phyloP scores from a whole-genome alignment of 2,888 invertebrate genomes.

The Caenorhabditis sp. region DNA sequence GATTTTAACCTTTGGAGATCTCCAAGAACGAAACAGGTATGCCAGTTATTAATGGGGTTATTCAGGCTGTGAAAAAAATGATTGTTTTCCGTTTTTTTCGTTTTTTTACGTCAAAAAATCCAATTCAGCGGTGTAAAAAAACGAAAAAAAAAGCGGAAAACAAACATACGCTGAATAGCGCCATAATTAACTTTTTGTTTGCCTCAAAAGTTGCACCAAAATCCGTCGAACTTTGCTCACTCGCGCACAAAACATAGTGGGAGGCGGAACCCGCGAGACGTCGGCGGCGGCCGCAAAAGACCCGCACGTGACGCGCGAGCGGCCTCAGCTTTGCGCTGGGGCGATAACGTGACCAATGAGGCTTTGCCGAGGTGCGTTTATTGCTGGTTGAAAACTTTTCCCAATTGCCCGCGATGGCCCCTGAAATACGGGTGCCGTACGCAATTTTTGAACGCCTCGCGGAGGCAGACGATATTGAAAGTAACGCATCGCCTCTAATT shows the following conservation, averaged over 20 bases:
- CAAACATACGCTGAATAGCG: too few species aligned
- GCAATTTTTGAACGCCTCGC: slow-evolving; percentile 71
- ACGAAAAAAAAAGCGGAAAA: too few species aligned
- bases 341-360: slow-evolving; percentile 78
- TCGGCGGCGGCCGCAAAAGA: not conserved
- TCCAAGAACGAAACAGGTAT: slow-evolving; percentile 77
- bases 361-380: slow-evolving; percentile 78
- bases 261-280: not conserved
- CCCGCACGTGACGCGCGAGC: not conserved
- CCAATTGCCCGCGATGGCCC: slow-evolving; percentile 74
- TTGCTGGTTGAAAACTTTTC: slow-evolving; percentile 78
- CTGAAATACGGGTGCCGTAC: slow-evolving; percentile 69
- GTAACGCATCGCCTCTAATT: too few species aligned
- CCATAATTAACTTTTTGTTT: too few species aligned
- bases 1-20: slow-evolving; percentile 79
- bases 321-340: slow-evolving; percentile 72
- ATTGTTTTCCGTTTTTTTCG: too few species aligned
- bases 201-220: too few species aligned
- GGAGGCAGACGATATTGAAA: slow-evolving; percentile 28
- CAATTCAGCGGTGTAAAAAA: too few species aligned
- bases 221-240: not conserved
- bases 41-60: too few species aligned
- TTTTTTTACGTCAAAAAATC: too few species aligned
- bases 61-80: too few species aligned
- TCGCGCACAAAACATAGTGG: not conserved